phyloP scores from a whole-genome alignment of 2,113 vertebrate genomes.

The Thamnaconus septentrionalis region DNA sequence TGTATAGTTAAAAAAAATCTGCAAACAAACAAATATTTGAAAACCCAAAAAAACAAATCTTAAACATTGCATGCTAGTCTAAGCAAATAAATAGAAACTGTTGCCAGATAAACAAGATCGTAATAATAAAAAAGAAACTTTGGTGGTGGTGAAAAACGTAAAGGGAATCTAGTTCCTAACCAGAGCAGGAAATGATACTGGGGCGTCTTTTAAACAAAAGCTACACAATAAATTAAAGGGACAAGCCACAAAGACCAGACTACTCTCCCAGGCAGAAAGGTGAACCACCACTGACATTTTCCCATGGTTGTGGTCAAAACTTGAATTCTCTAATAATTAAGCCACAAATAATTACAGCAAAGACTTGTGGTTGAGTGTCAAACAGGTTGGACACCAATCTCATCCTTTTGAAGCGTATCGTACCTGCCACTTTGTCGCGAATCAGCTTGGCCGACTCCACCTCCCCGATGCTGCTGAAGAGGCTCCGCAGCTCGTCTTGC shows the following conservation, averaged over 20 bases:
- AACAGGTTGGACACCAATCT: conserved; percentile 8
- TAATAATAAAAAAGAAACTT: conserved; percentile 42
- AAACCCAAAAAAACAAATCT: conserved; percentile 70
- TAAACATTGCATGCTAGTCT: conserved; percentile 69
- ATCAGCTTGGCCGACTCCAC: conserved; percentile 98
- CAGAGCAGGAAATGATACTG: conserved; percentile 24
- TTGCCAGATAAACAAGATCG: conserved; percentile 39
- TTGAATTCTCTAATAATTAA: conserved; percentile 4
- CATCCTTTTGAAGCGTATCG: conserved; percentile 23
- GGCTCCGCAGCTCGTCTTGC: conserved; percentile 93
- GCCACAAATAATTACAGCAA: conserved; percentile 20
- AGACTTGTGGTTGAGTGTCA: neutral
- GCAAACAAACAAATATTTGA: conserved; percentile 75
- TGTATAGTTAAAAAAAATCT: conserved; percentile 74
- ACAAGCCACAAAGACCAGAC: neutral
- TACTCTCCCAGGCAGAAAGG: conserved; percentile 2
- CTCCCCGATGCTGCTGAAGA: conserved; percentile 97
- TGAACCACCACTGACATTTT: conserved; percentile 23
- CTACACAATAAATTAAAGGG: conserved; percentile 7
- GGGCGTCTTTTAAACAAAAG: conserved; percentile 21
- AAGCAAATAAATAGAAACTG: conserved; percentile 58
- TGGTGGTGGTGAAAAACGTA: conserved; percentile 25
- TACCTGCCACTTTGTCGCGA: conserved; percentile 98
- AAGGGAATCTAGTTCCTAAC: conserved; percentile 23
- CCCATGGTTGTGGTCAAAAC: conserved; percentile 12